phyloP scores from a whole-genome alignment of 2,797 vertebrate genomes.

The Thamnophis elegans region DNA sequence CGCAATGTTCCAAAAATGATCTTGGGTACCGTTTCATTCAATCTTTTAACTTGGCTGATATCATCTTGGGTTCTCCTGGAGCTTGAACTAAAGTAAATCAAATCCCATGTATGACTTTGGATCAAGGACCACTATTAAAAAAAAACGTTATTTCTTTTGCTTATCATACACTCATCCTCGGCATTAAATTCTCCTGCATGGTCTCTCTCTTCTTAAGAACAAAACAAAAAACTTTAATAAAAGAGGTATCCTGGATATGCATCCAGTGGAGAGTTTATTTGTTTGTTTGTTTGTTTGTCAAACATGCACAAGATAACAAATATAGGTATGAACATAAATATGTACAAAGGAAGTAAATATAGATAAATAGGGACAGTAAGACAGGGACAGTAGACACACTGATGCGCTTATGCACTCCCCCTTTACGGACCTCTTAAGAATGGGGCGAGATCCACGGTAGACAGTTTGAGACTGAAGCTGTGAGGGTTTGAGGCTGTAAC shows the following conservation, averaged over 20 bases:
- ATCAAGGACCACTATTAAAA: not conserved
- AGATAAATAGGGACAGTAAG: no score
- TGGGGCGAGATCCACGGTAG: no score
- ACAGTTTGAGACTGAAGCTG: no score
- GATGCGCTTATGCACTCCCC: no score
- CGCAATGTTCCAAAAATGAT: constrained; percentile 45
- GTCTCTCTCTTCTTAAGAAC: not conserved
- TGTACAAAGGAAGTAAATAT: no score
- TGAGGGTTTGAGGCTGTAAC: no score
- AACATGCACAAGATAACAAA: no score
- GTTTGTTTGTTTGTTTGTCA: no score
- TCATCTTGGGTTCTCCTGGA: not conserved
- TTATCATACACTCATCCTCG: not conserved
- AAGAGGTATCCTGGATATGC: not conserved
- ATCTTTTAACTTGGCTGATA: constrained; percentile 20
- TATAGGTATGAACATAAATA: no score
- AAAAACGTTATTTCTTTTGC: not conserved
- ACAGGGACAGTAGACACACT: no score
- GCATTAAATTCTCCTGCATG: not conserved
- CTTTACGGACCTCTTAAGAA: no score
- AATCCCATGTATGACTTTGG: not conserved
- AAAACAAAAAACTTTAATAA: not conserved
- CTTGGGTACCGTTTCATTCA: constrained; percentile 2
- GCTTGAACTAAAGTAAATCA: not conserved
- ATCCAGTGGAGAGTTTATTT: not conserved